Conservation (phyloP, 1,140 invertebrate species). For the Ceratina japonica region DNA sequence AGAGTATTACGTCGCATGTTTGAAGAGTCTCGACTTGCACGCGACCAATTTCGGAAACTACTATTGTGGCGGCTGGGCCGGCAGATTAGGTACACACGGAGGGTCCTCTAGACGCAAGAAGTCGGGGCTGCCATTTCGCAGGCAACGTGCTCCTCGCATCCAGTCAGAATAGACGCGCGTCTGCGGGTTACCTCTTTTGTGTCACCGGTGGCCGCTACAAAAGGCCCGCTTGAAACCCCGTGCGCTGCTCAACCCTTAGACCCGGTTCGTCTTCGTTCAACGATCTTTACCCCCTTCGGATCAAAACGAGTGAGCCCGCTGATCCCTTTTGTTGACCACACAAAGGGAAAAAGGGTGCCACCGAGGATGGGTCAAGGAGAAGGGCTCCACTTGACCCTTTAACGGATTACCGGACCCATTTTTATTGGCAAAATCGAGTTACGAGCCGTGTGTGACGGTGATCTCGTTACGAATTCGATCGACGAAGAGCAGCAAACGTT, state of each 20-base stretch:
- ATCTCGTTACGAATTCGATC: too few species aligned
- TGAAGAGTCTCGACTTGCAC: too few species aligned
- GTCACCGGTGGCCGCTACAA: neutral
- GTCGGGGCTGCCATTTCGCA: neutral
- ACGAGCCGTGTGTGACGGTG: too few species aligned
- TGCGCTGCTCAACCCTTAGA: slow-evolving; percentile 12
- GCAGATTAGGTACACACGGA: neutral
- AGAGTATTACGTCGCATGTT: too few species aligned
- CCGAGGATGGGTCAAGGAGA: slow-evolving; percentile 7
- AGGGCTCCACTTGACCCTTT: slow-evolving; percentile 35
- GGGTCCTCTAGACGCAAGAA: neutral
- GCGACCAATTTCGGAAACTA: neutral
- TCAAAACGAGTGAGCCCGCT: slow-evolving; percentile 15
- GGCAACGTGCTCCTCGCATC: slow-evolving; percentile 8
- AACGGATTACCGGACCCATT: slow-evolving; percentile 13
- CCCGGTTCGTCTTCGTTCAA: slow-evolving; percentile 19
- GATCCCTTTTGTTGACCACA: slow-evolving; percentile 3
- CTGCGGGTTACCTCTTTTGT: slow-evolving; percentile 39
- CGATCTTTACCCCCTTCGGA: slow-evolving; percentile 2
- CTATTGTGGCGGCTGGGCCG: neutral
- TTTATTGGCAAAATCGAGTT: neutral
- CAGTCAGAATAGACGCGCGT: slow-evolving; percentile 15
- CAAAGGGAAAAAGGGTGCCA: slow-evolving; percentile 35
- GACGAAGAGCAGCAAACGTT: neutral
- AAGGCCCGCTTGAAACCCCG: slow-evolving; percentile 39